phyloP scores from a whole-genome alignment of 2,113 vertebrate species.

The Oenanthe oenanthe region DNA sequence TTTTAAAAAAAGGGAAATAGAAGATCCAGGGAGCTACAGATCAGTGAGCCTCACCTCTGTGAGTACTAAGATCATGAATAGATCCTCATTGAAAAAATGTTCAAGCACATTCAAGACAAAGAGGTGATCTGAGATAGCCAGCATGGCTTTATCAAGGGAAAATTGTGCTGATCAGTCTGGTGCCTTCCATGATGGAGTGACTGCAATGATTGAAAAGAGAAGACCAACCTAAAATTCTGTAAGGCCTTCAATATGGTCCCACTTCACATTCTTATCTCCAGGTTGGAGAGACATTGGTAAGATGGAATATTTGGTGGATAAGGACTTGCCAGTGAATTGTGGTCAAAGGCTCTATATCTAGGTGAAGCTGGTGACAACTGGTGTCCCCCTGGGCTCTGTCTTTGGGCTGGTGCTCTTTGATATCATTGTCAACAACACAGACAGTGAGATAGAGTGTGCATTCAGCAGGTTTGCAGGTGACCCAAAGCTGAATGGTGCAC shows the following conservation, averaged over 20 bases:
- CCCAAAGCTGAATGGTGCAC: background rate
- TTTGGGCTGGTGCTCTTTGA: background rate
- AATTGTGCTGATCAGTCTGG: background rate
- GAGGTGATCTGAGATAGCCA: background rate
- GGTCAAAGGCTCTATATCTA: background rate
- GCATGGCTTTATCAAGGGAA: background rate
- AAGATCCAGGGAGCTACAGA: background rate
- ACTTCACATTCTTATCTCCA: background rate
- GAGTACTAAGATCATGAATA: background rate
- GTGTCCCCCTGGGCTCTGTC: too few relatives aligned
- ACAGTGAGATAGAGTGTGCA: rapidly evolving
- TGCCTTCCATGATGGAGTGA: background rate
- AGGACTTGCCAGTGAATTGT: background rate
- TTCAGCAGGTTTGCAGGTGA: background rate
- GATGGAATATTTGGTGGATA: background rate
- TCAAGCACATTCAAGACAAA: background rate
- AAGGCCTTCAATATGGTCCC: background rate
- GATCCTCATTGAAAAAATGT: background rate
- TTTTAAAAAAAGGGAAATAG: background rate
- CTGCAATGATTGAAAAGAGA: background rate
- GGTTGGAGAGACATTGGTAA: background rate
- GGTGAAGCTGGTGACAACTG: background rate
- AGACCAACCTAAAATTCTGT: background rate
- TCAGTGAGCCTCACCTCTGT: background rate
- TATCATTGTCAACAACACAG: background rate